phyloP scores from a whole-genome alignment of 2,113 vertebrate species.

The Ctenomys sociabilis region DNA sequence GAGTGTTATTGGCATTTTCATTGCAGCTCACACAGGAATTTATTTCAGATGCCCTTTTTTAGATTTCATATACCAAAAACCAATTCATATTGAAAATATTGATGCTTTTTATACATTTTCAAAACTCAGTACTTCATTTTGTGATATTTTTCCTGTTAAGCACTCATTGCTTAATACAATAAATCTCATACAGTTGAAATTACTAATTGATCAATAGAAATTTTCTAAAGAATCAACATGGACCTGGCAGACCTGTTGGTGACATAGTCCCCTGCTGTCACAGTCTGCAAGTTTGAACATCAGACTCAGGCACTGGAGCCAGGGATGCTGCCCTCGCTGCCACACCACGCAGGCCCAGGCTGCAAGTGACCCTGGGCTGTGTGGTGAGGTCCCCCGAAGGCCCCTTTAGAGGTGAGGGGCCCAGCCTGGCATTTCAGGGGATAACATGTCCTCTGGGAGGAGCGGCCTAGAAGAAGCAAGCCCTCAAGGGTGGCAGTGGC shows the following conservation, averaged over 20 bases:
- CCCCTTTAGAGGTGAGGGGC: neutral
- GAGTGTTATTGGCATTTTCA: neutral
- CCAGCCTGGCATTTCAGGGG: neutral
- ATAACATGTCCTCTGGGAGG: neutral
- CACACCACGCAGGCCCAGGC: neutral
- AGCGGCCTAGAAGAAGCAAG: neutral
- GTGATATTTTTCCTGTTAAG: neutral
- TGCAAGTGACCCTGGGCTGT: neutral
- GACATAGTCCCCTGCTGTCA: neutral
- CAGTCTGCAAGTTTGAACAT: neutral
- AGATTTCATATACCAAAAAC: neutral
- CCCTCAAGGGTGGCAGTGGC: neutral
- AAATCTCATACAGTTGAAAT: neutral
- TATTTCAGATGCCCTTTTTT: neutral
- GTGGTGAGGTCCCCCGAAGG: neutral
- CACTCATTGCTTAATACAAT: neutral
- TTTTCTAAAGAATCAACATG: neutral
- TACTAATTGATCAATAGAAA: neutral
- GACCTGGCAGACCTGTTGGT: neutral
- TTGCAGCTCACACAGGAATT: neutral
- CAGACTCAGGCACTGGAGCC: neutral
- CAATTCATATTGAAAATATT: neutral
- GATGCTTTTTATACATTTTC: neutral
- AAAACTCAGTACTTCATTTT: neutral
- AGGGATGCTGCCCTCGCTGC: neutral